Conservation (phyloP, 2,888 invertebrate species). For the Monoplex corrugatus region DNA sequence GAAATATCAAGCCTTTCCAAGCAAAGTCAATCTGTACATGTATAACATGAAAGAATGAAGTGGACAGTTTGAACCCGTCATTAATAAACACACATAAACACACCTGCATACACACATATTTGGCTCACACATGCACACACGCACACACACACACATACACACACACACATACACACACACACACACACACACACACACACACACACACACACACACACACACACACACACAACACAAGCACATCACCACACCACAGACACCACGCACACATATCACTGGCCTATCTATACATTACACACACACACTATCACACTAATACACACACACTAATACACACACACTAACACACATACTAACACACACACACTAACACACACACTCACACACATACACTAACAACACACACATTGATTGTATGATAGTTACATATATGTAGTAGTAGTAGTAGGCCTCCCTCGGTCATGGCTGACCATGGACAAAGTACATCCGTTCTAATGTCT, state of each 20-base stretch:
- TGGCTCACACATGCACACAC: slow-evolving; percentile 20
- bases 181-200: slow-evolving; percentile 15
- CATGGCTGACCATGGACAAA: no score
- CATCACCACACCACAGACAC: not conserved
- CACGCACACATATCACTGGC: not conserved
- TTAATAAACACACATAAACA: not conserved
- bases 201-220: not conserved
- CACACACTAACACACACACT: not conserved
- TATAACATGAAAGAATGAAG: no score
- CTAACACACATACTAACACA: no score
- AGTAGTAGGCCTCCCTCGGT: no score
- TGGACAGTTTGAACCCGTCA: no score
- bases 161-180: slow-evolving; percentile 31
- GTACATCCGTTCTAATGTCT: no score
- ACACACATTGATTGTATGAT: no score
- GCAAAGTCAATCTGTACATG: no score
- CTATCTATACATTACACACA: not conserved
- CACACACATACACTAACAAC: not conserved
- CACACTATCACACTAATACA: not conserved
- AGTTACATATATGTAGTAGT: no score
- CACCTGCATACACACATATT: not conserved
- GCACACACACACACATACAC: slow-evolving; percentile 27
- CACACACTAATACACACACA: not conserved
- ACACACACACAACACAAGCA: not conserved
- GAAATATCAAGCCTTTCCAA: no score